These are phyloP conservation scores for Ochotona curzoniae DNA, from an alignment of 2,113 vertebrate genomes.

Conservation along the genomic window DNA sequence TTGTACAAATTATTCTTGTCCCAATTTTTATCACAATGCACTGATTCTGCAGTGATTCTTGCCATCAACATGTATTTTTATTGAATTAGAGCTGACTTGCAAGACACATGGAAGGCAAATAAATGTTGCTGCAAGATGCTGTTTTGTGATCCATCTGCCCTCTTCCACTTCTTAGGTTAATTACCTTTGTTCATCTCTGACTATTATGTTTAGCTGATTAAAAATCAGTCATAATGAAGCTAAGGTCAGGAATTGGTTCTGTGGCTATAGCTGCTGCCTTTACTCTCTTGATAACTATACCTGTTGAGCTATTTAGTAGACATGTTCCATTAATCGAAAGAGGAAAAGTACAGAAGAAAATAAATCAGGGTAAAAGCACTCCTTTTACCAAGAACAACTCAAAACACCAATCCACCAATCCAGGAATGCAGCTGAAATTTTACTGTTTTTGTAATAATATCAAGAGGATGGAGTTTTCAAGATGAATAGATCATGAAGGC, in stretches of 20 bases:
- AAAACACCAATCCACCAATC: not conserved
- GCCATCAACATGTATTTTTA: slow-evolving; percentile 57
- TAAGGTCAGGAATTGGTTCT: not conserved
- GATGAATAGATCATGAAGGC: too few species aligned
- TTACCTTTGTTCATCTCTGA: not conserved
- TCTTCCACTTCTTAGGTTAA: slow-evolving; percentile 7
- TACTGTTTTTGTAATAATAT: not conserved
- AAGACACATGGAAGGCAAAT: not conserved
- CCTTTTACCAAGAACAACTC: not conserved
- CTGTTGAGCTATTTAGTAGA: not conserved
- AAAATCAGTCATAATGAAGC: not conserved
- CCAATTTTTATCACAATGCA: slow-evolving; percentile 73
- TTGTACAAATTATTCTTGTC: slow-evolving; percentile 41
- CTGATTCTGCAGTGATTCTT: slow-evolving; percentile 18
- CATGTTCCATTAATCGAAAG: not conserved
- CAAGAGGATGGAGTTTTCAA: not conserved
- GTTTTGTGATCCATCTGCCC: not conserved
- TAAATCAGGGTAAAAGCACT: not conserved
- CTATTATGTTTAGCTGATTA: not conserved
- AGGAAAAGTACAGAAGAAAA: not conserved
- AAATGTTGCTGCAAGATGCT: not conserved
- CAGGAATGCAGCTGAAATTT: not conserved
- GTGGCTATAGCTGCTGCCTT: not conserved
- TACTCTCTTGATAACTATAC: not conserved
- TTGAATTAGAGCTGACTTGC: not conserved